Conservation (phyloP, 1,140 invertebrate genomes). For the Colletes gigas region DNA sequence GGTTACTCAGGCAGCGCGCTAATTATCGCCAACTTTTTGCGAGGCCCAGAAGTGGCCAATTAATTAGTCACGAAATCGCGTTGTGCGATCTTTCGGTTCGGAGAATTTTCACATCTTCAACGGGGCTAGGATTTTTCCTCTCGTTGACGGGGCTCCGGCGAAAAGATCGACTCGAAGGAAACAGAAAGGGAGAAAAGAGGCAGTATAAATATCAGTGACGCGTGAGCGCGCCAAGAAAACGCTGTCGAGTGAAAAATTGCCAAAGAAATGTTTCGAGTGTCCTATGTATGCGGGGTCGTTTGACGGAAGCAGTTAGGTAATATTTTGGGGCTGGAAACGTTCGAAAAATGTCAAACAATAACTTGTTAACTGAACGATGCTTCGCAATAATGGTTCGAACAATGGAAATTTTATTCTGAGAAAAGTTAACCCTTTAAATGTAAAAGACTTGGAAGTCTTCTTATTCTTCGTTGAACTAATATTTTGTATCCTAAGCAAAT, state of each 20-base stretch:
- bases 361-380: no score
- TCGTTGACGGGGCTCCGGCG: not conserved
- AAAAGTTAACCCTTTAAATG: no score
- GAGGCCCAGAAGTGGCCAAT: not conserved
- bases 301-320: not conserved
- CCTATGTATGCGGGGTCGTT: no score
- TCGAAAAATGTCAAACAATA: no score
- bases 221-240: not conserved
- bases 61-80: conserved; percentile 35
- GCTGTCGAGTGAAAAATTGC: not conserved
- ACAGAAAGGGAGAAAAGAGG: not conserved
- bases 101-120: not conserved
- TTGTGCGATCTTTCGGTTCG: not conserved
- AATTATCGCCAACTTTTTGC: conserved; percentile 32
- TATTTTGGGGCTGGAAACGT: not conserved
- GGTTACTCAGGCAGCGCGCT: not conserved
- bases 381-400: no score
- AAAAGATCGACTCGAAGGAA: not conserved
- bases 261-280: not conserved
- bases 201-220: conserved; percentile 9
- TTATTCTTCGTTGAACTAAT: no score
- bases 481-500: no score
- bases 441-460: no score
- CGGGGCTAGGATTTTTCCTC: not conserved
- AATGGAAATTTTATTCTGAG: no score